Conservation (phyloP, 2,888 invertebrate genomes). For the Poecilobothrus nobilitatus region DNA sequence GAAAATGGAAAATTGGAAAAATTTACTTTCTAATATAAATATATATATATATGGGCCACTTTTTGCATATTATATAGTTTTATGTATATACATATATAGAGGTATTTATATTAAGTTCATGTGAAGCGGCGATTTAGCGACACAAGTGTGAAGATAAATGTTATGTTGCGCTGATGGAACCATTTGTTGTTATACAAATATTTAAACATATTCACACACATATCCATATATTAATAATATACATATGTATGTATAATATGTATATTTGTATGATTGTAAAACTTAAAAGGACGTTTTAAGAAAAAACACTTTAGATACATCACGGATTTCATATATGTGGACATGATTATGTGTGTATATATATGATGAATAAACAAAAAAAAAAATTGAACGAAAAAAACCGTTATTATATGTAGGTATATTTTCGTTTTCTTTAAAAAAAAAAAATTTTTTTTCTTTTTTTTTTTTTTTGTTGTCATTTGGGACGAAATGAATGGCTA, state of each 20-base stretch:
- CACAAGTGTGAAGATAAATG: slow-evolving; percentile 21
- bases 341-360: too few species aligned
- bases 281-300: background rate
- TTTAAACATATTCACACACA: background rate
- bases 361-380: background rate
- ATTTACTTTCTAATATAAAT: background rate
- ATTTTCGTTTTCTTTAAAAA: background rate
- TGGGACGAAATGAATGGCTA: background rate
- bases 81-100: background rate
- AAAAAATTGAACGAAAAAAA: background rate
- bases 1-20: background rate
- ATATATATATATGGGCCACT: background rate
- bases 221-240: background rate
- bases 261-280: background rate
- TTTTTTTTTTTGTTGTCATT: background rate
- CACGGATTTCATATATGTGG: background rate
- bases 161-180: slow-evolving; percentile 13
- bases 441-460: background rate
- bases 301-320: slow-evolving; percentile 4
- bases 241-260: background rate
- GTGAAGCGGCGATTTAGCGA: slow-evolving; percentile 17
- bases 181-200: background rate
- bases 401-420: background rate
- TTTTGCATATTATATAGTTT: background rate
- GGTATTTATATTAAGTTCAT: background rate